phyloP scores from a whole-genome alignment of 1,140 invertebrate species.

The Sweltsa coloradensis region DNA sequence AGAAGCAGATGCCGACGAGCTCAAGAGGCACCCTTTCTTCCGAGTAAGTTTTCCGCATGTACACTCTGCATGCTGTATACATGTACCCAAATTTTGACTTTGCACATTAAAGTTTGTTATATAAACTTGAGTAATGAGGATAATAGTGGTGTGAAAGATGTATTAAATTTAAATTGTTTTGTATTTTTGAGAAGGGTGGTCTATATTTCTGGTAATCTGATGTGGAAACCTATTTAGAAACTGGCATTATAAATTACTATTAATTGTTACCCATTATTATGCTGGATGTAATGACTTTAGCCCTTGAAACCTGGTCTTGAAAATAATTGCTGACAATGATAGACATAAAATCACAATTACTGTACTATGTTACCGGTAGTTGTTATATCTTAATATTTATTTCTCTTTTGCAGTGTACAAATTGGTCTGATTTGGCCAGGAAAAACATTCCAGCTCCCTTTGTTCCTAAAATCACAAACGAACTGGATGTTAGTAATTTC shows the following conservation, averaged over 20 bases:
- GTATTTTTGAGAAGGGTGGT: too few species aligned
- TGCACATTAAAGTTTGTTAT: not conserved
- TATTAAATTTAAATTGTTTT: not conserved
- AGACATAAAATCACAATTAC: too few species aligned
- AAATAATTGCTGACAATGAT: too few species aligned
- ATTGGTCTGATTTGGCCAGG: conserved; percentile 62
- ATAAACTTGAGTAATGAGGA: not conserved
- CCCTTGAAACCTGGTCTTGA: too few species aligned
- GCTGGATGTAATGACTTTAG: too few species aligned
- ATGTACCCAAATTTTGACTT: not conserved
- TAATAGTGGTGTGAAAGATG: too few species aligned
- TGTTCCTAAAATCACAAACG: conserved; percentile 64
- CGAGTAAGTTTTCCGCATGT: conserved; percentile 30
- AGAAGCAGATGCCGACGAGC: conserved; percentile 62
- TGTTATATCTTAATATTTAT: conserved; percentile 10
- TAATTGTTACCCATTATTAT: too few species aligned
- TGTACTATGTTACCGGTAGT: too few species aligned
- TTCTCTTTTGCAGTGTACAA: conserved; percentile 37
- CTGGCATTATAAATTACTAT: too few species aligned
- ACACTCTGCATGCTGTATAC: conserved; percentile 1
- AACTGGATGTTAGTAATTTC: conserved; percentile 91
- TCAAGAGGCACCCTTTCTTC: conserved; percentile 81
- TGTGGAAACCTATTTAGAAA: too few species aligned
- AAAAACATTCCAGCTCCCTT: conserved; percentile 70
- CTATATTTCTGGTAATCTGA: too few species aligned